A percentile compares a stretch with the other conserved stretches of the same genome.
Evolutionary conservation across 1,140 invertebrate species (phyloP).

Genomic region (Pentalonia nigronervosa): DNA sequence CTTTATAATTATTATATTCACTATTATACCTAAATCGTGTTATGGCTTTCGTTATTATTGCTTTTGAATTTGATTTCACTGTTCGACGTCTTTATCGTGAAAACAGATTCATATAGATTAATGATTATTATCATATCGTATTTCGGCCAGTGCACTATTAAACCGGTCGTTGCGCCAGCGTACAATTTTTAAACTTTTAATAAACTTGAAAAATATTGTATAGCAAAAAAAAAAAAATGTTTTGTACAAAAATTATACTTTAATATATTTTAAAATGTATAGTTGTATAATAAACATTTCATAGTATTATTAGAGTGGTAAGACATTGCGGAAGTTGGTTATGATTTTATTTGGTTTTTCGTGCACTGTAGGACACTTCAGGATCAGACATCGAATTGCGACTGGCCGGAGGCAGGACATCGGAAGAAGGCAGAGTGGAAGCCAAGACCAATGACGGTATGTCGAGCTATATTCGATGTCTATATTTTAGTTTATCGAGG

Average conservation of each 20-base stretch:
- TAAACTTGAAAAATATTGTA: background rate
- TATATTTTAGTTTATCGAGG: background rate
- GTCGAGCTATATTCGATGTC: conserved; percentile 12
- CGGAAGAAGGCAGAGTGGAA: conserved; percentile 81
- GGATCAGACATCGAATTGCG: conserved; percentile 63
- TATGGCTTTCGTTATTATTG: background rate
- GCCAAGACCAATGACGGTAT: conserved; percentile 68
- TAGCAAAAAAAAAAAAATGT: too few species aligned
- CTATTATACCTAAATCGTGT: background rate
- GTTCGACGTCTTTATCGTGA: too few species aligned
- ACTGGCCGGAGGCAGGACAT: conserved; percentile 71
- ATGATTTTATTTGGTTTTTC: background rate
- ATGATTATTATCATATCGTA: background rate
- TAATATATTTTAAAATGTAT: too few species aligned
- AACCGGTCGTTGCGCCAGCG: background rate
- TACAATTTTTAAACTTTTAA: background rate
- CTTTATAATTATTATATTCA: background rate
- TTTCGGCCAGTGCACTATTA: background rate
- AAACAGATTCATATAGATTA: too few species aligned
- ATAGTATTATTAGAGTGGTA: too few species aligned
- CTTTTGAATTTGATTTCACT: background rate
- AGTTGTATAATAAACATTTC: too few species aligned
- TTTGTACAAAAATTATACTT: too few species aligned
- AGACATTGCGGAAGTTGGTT: background rate
- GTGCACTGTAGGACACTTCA: conserved; percentile 30